phyloP scores from a whole-genome alignment of 2,113 vertebrate species.

The Dinomys branickii region DNA sequence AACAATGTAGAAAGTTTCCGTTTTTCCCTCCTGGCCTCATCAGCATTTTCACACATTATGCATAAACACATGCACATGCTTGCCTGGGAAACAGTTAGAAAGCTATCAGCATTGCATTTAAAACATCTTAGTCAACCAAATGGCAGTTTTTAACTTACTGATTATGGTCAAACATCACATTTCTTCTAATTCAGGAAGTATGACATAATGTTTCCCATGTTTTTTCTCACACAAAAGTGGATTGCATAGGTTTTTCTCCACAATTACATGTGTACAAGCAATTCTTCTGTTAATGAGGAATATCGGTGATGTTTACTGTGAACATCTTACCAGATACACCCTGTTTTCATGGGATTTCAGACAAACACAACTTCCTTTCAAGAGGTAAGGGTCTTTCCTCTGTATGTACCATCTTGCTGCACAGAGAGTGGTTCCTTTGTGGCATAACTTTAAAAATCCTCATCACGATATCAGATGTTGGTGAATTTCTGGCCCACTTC shows the following conservation, averaged over 20 bases:
- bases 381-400: background rate
- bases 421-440: background rate
- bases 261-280: background rate
- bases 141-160: background rate
- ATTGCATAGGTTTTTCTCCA: background rate
- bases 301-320: background rate
- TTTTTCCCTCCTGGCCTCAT: background rate
- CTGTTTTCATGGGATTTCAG: background rate
- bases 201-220: background rate
- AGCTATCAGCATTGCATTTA: background rate
- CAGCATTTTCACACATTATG: background rate
- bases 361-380: background rate
- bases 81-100: too few relatives aligned
- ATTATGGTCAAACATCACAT: background rate
- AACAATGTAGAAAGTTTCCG: background rate
- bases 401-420: background rate
- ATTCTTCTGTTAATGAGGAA: background rate
- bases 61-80: too few relatives aligned
- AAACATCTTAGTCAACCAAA: background rate
- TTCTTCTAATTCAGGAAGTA: background rate
- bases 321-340: background rate
- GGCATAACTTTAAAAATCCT: background rate
- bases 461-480: background rate
- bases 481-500: conserved; percentile 24
- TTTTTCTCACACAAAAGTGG: background rate